phyloP scores from a whole-genome alignment of 2,113 vertebrate genomes.

The Stegostoma tigrinum region DNA sequence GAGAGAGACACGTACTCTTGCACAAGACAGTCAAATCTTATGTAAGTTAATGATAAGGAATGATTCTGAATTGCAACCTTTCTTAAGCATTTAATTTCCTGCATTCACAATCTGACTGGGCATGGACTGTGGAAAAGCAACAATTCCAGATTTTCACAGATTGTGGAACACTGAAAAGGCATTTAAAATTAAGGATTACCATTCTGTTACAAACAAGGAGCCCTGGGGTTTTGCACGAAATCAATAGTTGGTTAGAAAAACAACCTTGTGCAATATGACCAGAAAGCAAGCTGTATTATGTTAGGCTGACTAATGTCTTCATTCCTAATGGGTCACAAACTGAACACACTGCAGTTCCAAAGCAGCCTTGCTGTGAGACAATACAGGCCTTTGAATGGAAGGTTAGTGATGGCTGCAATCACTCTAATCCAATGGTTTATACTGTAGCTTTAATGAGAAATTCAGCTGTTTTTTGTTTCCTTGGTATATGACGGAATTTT shows the following conservation, averaged over 20 bases:
- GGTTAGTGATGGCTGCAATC: background rate
- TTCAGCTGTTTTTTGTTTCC: background rate
- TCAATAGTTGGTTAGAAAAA: background rate
- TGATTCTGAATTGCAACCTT: background rate
- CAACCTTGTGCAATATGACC: background rate
- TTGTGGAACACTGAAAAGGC: background rate
- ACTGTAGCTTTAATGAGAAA: background rate
- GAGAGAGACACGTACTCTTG: background rate
- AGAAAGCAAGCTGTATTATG: background rate
- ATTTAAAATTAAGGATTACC: background rate
- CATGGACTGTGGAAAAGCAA: background rate
- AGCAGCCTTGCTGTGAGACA: background rate
- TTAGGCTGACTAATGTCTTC: background rate
- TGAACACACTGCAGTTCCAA: background rate
- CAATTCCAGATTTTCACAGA: background rate
- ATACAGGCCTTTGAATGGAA: background rate
- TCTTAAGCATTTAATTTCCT: background rate
- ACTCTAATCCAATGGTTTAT: background rate
- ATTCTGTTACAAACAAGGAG: background rate
- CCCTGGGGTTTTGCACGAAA: background rate
- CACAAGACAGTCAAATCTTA: background rate
- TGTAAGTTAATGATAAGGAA: background rate
- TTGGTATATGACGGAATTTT: background rate
- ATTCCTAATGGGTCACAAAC: background rate
- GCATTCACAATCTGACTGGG: background rate